Evolutionary conservation across 1,140 invertebrate genomes (phyloP).

Genomic region (Ephestia elutella): DNA sequence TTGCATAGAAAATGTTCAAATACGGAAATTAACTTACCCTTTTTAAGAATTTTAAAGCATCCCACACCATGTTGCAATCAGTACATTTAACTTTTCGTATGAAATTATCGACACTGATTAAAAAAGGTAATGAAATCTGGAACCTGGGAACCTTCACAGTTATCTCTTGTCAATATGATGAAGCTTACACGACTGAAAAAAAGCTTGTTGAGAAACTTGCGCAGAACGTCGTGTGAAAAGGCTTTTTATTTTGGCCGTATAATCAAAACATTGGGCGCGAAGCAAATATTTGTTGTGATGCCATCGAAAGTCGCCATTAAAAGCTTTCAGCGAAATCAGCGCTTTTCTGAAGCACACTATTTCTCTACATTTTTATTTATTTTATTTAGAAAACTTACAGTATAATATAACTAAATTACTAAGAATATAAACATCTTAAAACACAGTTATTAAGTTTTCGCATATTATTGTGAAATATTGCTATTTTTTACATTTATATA

Average conservation of each 20-base stretch:
- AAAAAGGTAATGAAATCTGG: conserved; percentile 23
- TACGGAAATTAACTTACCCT: conserved; percentile 27
- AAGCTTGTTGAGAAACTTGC: conserved; percentile 8
- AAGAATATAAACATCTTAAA: no score
- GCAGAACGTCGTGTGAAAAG: neutral
- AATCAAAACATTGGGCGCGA: conserved; percentile 33
- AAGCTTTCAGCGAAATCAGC: conserved; percentile 15
- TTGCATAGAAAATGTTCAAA: neutral
- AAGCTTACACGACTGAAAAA: conserved; percentile 25
- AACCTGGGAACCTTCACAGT: conserved; percentile 18
- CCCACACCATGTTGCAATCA: conserved; percentile 23
- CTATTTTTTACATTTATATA: no score
- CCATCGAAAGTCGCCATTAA: conserved; percentile 8
- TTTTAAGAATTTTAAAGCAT: conserved; percentile 18
- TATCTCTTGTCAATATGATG: conserved; percentile 33
- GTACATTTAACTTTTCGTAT: conserved; percentile 18
- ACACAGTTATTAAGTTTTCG: no score
- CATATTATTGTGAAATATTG: no score
- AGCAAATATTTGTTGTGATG: conserved; percentile 47
- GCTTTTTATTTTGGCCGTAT: conserved; percentile 31
- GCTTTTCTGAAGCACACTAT: conserved; percentile 7
- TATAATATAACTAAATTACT: no score
- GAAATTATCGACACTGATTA: conserved; percentile 12
- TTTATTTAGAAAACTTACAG: conserved; percentile 1
- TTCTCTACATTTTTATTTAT: neutral